Base-by-base conservation (phyloP, 2,797 vertebrate species). In the Channa striata region DNA sequence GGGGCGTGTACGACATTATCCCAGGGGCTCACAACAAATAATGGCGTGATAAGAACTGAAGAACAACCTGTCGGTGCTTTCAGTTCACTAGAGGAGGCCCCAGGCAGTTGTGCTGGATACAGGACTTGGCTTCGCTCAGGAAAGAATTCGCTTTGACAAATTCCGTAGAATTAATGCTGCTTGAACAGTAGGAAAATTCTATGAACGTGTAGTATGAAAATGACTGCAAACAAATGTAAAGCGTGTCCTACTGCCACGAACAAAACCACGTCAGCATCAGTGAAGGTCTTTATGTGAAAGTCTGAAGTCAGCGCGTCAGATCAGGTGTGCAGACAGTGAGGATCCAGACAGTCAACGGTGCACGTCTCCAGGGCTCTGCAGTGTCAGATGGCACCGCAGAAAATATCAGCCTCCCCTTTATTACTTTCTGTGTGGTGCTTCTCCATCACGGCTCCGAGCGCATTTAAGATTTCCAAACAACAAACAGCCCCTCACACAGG, bases 391-490 rank as follows among this genome's bases (percentile, higher is more conserved):
- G 14, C 58, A 60, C 53, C 11, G 30, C 37, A 59, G 53, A 73
- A 64, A 66, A 80, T 57, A 78, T 70, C 66, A 59, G 58, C 40
- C 65, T 59, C 36, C 30, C 56, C 56, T 81, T 81, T 78, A 82
- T 86, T 86, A 59, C 73, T 81, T 82, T 84, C 67, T 36, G 53
- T 76, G 76, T 78, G 78, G 52, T n/a, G 71, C 62, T 56, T 60
- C 63, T 72, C 66, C 65, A 47, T 81, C 73, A 61, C 9, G 54
- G 49, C 58, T 77, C 57, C 46, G 36, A 9, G 47, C 49, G 23
- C 4, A 11, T 57, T 68, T 12, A 46, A 7, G 44, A 61, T 30
- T 36, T 70, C 25, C 5, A 34, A 68, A 47, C 68, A 59, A 12
- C 59, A 47, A 16, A 39, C 8, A 1, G 20, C 16, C 23, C 10